Evolutionary conservation across 2,797 vertebrate species (phyloP).

Genomic region (Tinamus major): DNA sequence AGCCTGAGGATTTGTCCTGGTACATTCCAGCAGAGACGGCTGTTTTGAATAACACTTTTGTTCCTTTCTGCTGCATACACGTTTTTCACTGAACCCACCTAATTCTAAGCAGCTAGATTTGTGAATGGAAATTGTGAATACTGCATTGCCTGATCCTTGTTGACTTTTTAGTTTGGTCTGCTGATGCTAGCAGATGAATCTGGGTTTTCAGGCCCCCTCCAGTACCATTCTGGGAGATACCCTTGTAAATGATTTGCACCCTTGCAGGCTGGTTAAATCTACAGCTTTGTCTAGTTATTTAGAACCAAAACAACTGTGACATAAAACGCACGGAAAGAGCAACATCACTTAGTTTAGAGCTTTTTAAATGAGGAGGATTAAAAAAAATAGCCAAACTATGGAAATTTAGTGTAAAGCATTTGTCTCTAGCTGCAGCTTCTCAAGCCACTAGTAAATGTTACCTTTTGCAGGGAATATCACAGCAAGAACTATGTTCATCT

Average conservation of each 20-base stretch:
- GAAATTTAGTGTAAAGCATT: background rate
- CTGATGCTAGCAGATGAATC: background rate
- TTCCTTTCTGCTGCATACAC: background rate
- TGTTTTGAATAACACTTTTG: slow-evolving; percentile 49
- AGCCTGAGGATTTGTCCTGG: background rate
- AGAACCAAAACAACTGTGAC: background rate
- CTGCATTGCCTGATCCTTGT: background rate
- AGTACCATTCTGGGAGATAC: background rate
- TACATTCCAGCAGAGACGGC: background rate
- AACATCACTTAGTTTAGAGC: background rate
- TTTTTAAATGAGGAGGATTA: background rate
- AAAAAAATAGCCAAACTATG: background rate
- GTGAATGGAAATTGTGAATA: slow-evolving; percentile 12
- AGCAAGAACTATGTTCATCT: background rate
- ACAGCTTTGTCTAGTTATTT: background rate
- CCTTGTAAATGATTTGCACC: background rate
- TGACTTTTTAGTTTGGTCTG: background rate
- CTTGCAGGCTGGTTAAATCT: background rate
- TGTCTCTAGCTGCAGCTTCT: background rate
- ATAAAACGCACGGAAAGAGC: accelerated
- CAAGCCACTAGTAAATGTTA: background rate
- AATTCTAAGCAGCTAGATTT: background rate
- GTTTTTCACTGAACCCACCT: background rate
- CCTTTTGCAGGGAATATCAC: background rate
- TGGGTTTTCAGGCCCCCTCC: background rate